Evolutionary conservation across 2,113 vertebrate species (phyloP).

Genomic region (Cebus imitator): DNA sequence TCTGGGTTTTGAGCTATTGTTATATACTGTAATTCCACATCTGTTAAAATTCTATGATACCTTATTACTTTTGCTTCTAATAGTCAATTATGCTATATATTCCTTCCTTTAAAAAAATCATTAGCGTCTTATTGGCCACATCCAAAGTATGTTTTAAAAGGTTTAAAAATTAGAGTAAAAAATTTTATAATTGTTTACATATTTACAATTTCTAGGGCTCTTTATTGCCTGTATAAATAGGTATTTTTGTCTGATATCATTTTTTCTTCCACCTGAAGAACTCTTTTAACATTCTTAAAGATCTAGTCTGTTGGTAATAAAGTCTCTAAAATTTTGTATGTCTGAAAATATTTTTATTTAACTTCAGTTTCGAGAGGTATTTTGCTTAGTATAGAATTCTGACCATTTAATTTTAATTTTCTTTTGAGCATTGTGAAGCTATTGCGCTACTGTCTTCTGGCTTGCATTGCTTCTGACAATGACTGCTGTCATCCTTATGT

Average conservation of each 20-base stretch:
- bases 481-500: not conserved
- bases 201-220: not conserved
- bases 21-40: not conserved
- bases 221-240: not conserved
- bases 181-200: not conserved
- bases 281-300: not conserved
- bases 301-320: not conserved
- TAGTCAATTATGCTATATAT: not conserved
- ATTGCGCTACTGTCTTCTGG: not conserved
- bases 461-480: not conserved
- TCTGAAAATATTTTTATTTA: not conserved
- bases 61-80: not conserved
- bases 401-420: not conserved
- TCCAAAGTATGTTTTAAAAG: not conserved
- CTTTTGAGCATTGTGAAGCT: not conserved
- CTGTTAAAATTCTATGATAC: not conserved
- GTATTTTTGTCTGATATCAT: not conserved
- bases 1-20: not conserved
- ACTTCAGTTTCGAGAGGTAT: not conserved
- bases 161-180: not conserved
- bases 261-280: not conserved
- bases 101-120: no score
- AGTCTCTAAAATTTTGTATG: not conserved
- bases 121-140: no score
- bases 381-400: not conserved